Percentiles rank a stretch among this genome's conserved stretches.
Conservation (phyloP, 1,140 invertebrate genomes). For the Chelonus insularis region DNA sequence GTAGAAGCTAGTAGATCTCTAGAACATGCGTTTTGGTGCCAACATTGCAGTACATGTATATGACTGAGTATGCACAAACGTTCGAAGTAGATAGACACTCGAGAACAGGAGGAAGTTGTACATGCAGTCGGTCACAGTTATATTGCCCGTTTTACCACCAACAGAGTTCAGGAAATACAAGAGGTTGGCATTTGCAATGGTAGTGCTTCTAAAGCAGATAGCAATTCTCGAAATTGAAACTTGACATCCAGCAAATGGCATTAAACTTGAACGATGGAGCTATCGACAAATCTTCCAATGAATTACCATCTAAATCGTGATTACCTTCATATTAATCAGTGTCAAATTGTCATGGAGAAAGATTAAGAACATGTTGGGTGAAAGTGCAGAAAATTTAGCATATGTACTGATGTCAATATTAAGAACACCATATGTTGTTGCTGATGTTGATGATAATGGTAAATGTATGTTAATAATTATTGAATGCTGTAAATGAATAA, state of each 20-base stretch:
- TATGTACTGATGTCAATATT: too few species aligned
- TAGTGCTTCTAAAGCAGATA: neutral
- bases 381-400: too few species aligned
- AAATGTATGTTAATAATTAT: too few species aligned
- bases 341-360: neutral
- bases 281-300: neutral
- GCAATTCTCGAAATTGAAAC: neutral
- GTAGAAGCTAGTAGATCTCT: slow-evolving; percentile 7
- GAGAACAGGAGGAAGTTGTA: slow-evolving; percentile 24
- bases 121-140: slow-evolving; percentile 4
- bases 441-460: too few species aligned
- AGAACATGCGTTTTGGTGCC: slow-evolving; percentile 6
- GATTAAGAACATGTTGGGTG: too few species aligned
- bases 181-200: slow-evolving; percentile 2
- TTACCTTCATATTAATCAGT: neutral
- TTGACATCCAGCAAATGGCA: slow-evolving; percentile 2
- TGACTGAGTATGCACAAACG: slow-evolving; percentile 7
- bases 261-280: neutral
- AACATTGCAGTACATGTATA: slow-evolving; percentile 17
- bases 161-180: neutral
- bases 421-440: too few species aligned
- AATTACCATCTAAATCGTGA: neutral
- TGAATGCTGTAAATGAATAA: too few species aligned
- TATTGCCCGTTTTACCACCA: neutral
- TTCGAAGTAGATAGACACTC: slow-evolving; percentile 21